Evolutionary conservation across 2,113 vertebrate genomes (phyloP).

Genomic region (Petrocephalus zakoni): DNA sequence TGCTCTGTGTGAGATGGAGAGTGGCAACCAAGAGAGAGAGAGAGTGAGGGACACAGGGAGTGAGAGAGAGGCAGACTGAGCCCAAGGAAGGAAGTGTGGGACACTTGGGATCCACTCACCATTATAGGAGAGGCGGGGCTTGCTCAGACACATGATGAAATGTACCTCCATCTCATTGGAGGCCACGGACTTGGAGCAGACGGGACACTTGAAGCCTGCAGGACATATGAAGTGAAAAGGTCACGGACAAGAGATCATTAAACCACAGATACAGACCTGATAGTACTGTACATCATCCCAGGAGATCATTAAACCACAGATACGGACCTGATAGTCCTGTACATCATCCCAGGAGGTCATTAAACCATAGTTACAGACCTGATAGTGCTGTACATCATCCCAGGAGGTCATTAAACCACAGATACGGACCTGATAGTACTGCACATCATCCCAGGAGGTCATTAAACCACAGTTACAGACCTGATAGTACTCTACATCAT

Average conservation of each 20-base stretch:
- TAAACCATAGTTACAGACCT: not conserved
- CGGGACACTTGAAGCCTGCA: conserved; percentile 97
- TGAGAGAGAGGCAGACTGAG: not conserved
- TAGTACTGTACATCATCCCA: not conserved
- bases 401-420: not conserved
- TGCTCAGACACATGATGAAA: conserved; percentile 99
- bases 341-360: not conserved
- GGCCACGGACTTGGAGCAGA: conserved; percentile 98
- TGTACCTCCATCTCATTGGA: conserved; percentile 99
- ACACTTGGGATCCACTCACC: conserved; percentile 59
- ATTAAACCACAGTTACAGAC: not conserved
- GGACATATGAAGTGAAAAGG: conserved; percentile 30
- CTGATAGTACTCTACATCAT: not conserved
- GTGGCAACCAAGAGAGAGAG: not conserved
- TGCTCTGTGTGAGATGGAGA: not conserved
- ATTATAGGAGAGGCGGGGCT: conserved; percentile 97
- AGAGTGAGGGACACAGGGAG: not conserved
- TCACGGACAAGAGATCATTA: not conserved
- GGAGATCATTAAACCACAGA: not conserved
- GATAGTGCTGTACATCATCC: not conserved
- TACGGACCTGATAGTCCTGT: not conserved
- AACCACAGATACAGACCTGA: not conserved
- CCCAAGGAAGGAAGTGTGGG: not conserved
- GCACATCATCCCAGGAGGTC: not conserved
- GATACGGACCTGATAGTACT: not conserved